Percentiles rank a stretch among this genome's conserved stretches.
Evolutionary conservation across 2,797 vertebrate species (phyloP).

Genomic region (Lepilemur ruficaudatus): DNA sequence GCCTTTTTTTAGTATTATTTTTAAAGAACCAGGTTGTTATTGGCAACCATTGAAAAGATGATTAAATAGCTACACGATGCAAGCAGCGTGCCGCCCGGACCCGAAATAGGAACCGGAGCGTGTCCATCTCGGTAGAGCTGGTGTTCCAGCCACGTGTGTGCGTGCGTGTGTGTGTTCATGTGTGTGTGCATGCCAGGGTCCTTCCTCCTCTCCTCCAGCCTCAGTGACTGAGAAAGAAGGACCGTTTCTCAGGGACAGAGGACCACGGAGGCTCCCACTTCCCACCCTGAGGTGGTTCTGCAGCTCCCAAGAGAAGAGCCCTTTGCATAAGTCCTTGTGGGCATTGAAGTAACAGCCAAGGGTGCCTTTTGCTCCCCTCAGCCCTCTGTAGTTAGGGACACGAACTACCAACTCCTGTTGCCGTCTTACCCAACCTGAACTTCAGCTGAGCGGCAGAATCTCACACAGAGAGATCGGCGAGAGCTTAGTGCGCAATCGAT

Average conservation of each 20-base stretch:
- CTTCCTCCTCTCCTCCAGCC: accelerated
- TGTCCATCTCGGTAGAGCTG: neutral
- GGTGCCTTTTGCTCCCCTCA: accelerated
- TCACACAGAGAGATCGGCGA: too few species aligned
- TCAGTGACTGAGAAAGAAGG: neutral
- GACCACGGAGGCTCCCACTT: accelerated
- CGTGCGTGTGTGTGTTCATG: accelerated
- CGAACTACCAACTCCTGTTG: too few species aligned
- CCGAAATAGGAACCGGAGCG: neutral
- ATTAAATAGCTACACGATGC: neutral
- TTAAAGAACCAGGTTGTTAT: slow-evolving; percentile 9
- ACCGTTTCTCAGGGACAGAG: accelerated
- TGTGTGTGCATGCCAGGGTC: accelerated
- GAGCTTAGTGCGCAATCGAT: accelerated
- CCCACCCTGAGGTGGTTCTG: accelerated
- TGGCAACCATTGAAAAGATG: slow-evolving; percentile 19
- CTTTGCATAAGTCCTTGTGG: neutral
- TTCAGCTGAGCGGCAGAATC: neutral
- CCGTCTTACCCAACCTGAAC: accelerated
- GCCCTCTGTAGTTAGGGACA: neutral
- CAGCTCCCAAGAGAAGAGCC: neutral
- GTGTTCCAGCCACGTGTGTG: accelerated
- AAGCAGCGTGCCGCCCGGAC: neutral
- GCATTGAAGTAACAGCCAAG: neutral
- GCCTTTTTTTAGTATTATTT: neutral